These are phyloP conservation scores for Blastobasis lacticolella DNA, from an alignment of 2,888 invertebrate species.

Conservation along the genomic window DNA sequence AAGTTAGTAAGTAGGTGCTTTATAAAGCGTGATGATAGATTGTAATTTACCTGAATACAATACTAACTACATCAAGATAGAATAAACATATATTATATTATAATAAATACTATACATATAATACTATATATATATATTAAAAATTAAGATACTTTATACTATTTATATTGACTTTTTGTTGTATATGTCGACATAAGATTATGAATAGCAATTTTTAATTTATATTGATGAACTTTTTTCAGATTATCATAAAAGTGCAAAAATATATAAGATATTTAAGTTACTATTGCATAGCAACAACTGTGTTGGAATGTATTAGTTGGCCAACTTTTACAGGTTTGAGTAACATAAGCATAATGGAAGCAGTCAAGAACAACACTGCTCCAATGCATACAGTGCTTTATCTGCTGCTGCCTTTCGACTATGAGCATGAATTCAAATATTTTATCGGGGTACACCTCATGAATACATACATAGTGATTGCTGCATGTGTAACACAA, in stretches of 20 bases:
- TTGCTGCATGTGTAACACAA: constrained; percentile 14
- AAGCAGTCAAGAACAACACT: constrained; percentile 23
- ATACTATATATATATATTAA: too few relatives aligned
- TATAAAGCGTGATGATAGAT: too few relatives aligned
- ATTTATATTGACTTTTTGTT: too few relatives aligned
- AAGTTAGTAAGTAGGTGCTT: too few relatives aligned
- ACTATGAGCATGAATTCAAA: constrained; percentile 27
- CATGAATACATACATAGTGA: constrained; percentile 17
- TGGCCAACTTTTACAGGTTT: constrained; percentile 22
- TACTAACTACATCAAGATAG: too few relatives aligned
- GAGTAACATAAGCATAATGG: constrained; percentile 22
- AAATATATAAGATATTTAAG: constrained; percentile 18
- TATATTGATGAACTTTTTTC: constrained; percentile 8
- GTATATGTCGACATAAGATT: too few relatives aligned
- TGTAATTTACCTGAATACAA: too few relatives aligned
- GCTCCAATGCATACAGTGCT: constrained; percentile 26
- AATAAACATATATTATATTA: too few relatives aligned
- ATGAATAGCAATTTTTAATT: too few relatives aligned
- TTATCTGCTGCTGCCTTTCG: constrained; percentile 32
- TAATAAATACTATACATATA: too few relatives aligned
- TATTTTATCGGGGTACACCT: constrained; percentile 24
- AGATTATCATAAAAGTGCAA: constrained; percentile 24
- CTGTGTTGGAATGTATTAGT: constrained; percentile 14
- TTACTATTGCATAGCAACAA: constrained; percentile 12
- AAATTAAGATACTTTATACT: too few relatives aligned